Base-by-base conservation (phyloP, 2,113 vertebrate species). In the Colinus virginianus region DNA sequence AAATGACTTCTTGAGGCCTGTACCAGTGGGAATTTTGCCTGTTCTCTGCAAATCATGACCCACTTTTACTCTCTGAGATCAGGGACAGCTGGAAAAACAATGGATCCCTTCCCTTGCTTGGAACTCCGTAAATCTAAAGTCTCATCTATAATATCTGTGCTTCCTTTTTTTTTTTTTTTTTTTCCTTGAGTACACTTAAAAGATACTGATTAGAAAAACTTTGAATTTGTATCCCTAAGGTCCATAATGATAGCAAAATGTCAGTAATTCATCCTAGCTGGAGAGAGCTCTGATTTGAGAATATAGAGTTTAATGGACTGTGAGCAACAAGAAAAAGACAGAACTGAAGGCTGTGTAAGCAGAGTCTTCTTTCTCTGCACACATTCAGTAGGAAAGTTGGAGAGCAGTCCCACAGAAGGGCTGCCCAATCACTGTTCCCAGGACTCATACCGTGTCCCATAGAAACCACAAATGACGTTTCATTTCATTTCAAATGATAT, bases 81-180 rank as follows among this genome's bases (percentile, higher is more conserved):
- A 90, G 81, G 94, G 83, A 86, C 95, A 95, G 77, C 74, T 95
- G 92, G 80, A 86, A 90, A 94, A 88, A 84, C 49, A 89, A 79
- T 34, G 20, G 48, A 82, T 90, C 25, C 36, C 28, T 82, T 84
- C 77, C 26, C 26, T 66, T 74, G 34, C 38, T 49, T 84, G 34
- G 74, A 87, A 68, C 30, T 82, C 40, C 49, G 25, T 34, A 28
- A 78, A 74, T 75, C 76, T 78, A 1, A 76, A 71, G 20, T 42
- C 62, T 84, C 0, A 1, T 9, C 45, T 78, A 49, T n/a, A 78
- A n/a, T 87, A 93, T 53, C 72, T 46, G 11, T 34, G n/a, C 2
- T 9, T 14, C 36, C 48, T 25, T 62, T 66, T 32, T 21, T 53
- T 56, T 59, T 55, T 40, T 14, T 13, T 36, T 61, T 26, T 61